These are phyloP conservation scores for Drosophila differens DNA, from an alignment of 2,888 invertebrate genomes.

Conservation along the genomic window DNA sequence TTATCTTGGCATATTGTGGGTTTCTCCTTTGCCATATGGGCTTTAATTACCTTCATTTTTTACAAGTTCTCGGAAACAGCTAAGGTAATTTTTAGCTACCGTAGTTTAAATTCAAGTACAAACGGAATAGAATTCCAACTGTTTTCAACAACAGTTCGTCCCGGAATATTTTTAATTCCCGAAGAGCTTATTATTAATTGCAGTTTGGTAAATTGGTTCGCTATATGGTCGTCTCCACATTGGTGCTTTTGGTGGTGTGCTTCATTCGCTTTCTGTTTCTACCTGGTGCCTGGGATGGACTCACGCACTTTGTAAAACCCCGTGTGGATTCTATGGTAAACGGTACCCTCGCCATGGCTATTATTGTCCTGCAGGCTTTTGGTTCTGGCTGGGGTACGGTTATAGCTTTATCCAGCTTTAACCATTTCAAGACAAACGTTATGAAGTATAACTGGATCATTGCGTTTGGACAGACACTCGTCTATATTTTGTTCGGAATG, in stretches of 20 bases:
- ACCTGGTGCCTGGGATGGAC: constrained; percentile 61
- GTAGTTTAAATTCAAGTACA: background rate
- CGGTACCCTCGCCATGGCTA: constrained; percentile 37
- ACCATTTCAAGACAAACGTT: constrained; percentile 90
- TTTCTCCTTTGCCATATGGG: constrained; percentile 67
- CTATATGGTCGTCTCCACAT: constrained; percentile 55
- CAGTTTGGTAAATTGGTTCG: constrained; percentile 79
- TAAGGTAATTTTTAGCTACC: constrained; percentile 42
- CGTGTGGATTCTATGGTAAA: background rate
- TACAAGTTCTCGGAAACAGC: constrained; percentile 66
- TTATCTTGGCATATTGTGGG: constrained; percentile 75
- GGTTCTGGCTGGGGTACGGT: constrained; percentile 94
- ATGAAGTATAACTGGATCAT: constrained; percentile 84
- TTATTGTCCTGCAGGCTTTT: constrained; percentile 89
- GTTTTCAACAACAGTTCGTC: background rate
- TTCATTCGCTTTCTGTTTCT: constrained; percentile 73
- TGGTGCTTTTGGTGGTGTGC: constrained; percentile 64
- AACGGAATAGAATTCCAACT: background rate
- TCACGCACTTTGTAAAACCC: constrained; percentile 48
- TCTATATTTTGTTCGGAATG: constrained; percentile 86
- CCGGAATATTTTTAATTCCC: background rate
- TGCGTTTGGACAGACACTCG: constrained; percentile 70
- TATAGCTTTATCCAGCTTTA: constrained; percentile 93
- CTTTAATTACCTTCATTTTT: constrained; percentile 63
- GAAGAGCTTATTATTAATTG: background rate